phyloP scores from a whole-genome alignment of 2,888 invertebrate species.

The Limnephilus lunatus region DNA sequence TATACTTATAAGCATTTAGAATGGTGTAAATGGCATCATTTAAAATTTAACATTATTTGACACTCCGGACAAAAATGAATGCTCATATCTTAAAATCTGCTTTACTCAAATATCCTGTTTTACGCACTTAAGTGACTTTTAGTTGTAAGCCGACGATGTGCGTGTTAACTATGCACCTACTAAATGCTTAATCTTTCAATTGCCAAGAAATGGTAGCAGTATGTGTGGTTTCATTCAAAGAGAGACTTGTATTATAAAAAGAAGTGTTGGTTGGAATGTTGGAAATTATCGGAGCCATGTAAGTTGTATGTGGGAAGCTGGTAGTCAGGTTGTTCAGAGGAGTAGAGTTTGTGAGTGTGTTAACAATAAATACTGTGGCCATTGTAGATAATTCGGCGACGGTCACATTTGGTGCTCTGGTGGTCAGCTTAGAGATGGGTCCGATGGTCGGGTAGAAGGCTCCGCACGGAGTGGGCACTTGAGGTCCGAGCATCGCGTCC shows the following conservation, averaged over 20 bases:
- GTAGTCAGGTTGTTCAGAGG: background rate
- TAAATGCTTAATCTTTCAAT: constrained; percentile 4
- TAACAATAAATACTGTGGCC: constrained; percentile 39
- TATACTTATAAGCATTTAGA: background rate
- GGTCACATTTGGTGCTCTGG: constrained; percentile 35
- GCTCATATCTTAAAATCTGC: background rate
- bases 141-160: background rate
- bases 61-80: background rate
- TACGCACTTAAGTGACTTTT: background rate
- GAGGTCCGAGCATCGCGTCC: constrained; percentile 80
- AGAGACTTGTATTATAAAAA: constrained; percentile 3
- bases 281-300: background rate
- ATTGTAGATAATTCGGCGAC: constrained; percentile 40
- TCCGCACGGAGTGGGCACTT: constrained; percentile 73
- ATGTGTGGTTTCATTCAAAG: constrained; percentile 30
- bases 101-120: background rate
- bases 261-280: background rate
- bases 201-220: constrained; percentile 47
- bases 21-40: background rate
- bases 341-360: background rate
- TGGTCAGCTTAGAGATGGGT: constrained; percentile 66
- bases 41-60: background rate
- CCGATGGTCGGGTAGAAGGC: constrained; percentile 74
- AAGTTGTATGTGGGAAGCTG: background rate
- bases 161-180: background rate